Conservation (phyloP, 2,797 vertebrate species). For the Peromyscus attwateri region DNA sequence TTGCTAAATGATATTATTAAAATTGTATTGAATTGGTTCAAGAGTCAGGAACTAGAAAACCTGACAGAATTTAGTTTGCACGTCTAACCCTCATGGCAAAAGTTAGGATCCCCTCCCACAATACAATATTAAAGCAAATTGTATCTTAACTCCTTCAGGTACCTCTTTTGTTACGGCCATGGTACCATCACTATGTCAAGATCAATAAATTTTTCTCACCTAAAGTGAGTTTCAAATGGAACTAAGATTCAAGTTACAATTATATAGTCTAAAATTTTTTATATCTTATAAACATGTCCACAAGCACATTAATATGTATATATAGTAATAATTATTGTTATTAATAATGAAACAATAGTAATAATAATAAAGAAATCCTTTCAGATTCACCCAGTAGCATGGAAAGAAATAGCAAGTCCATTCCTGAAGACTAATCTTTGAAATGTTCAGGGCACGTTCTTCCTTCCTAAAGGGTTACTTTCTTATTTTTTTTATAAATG, state of each 20-base stretch:
- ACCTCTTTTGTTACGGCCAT: not conserved
- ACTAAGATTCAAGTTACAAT: constrained; percentile 11
- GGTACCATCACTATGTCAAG: not conserved
- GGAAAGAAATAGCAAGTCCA: not conserved
- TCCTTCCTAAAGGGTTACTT: not conserved
- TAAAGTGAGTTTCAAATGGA: constrained; percentile 36
- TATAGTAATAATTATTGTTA: not conserved
- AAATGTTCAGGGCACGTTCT: not conserved
- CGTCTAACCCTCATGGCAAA: not conserved
- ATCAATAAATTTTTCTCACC: constrained; percentile 21
- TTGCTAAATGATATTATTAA: constrained; percentile 55
- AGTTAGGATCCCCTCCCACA: not conserved
- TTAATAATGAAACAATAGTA: not conserved
- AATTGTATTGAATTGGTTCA: constrained; percentile 63
- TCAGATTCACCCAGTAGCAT: not conserved
- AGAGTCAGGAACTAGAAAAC: constrained; percentile 47
- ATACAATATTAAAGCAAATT: not conserved
- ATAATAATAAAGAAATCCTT: constrained; percentile 1
- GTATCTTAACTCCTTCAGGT: not conserved
- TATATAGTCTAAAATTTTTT: constrained; percentile 30
- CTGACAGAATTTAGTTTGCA: constrained; percentile 20
- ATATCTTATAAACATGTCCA: not conserved
- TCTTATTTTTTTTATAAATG: constrained; percentile 3
- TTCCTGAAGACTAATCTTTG: not conserved
- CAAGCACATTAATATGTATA: not conserved